Evolutionary conservation across 2,797 vertebrate genomes (phyloP).

Genomic region (Echiichthys vipera): DNA sequence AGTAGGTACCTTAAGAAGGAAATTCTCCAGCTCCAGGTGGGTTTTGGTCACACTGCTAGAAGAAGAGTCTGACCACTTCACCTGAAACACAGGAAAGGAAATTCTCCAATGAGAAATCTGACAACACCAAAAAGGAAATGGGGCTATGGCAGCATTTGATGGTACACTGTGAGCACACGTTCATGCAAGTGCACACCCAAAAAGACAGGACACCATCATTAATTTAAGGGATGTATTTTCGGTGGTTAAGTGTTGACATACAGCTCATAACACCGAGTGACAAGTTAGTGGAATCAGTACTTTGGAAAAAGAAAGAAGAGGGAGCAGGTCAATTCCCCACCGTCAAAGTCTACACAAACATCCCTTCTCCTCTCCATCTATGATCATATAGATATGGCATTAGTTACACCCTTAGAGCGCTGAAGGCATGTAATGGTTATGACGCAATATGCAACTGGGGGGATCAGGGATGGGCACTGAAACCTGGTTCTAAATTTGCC

Average conservation of each 20-base stretch:
- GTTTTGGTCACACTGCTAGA: constrained; percentile 81
- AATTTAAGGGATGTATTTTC: neutral
- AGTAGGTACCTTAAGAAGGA: constrained; percentile 78
- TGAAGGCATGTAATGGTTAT: neutral
- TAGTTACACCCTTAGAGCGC: neutral
- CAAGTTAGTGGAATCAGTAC: too few species aligned
- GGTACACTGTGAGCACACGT: neutral
- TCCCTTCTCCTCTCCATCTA: neutral
- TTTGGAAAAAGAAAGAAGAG: neutral
- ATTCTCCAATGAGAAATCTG: neutral
- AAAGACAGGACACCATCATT: neutral
- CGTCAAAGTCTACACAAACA: neutral
- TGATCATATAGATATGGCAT: neutral
- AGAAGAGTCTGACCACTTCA: constrained; percentile 83
- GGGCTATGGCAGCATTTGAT: neutral
- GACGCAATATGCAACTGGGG: too few species aligned
- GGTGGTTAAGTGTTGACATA: neutral
- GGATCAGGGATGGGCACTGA: too few species aligned
- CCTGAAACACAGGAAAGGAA: constrained; percentile 68
- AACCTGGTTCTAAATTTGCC: too few species aligned
- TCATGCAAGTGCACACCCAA: neutral
- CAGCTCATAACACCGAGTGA: neutral
- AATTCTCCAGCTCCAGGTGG: constrained; percentile 81
- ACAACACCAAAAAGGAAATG: neutral
- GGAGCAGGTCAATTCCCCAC: neutral